Evolutionary conservation across 1,140 invertebrate genomes (phyloP).

Genomic region (Argopecten irradians): DNA sequence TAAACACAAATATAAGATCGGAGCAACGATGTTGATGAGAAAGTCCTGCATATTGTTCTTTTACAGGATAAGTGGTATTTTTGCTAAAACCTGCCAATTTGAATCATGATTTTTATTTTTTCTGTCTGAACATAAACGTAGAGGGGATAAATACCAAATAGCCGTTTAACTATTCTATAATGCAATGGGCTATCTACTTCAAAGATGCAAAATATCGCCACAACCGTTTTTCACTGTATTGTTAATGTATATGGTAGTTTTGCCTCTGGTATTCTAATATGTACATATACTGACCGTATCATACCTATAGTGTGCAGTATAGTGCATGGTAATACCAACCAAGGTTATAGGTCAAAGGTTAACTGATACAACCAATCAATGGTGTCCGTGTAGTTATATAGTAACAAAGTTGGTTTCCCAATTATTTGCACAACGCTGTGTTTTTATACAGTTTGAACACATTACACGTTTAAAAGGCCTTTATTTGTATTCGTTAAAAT

Average conservation of each 20-base stretch:
- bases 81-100: too few relatives aligned
- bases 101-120: too few relatives aligned
- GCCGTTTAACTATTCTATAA: neutral
- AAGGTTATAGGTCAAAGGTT: slow-evolving; percentile 16
- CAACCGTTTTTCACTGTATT: neutral
- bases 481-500: slow-evolving; percentile 18
- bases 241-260: neutral
- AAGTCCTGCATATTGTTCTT: neutral
- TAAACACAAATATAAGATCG: neutral
- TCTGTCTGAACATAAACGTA: too few relatives aligned
- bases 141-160: neutral
- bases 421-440: slow-evolving; percentile 21
- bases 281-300: neutral
- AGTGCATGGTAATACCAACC: slow-evolving; percentile 6
- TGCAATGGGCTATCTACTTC: neutral
- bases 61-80: too few relatives aligned
- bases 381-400: slow-evolving; percentile 2
- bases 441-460: neutral
- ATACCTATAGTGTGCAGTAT: slow-evolving; percentile 10
- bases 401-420: slow-evolving; percentile 16
- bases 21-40: too few relatives aligned
- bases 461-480: slow-evolving; percentile 16
- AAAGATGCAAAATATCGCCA: neutral
- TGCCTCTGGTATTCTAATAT: neutral
- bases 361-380: slow-evolving; percentile 22